Conservation (phyloP, 2,888 invertebrate genomes). For the Xylophagus ater region DNA sequence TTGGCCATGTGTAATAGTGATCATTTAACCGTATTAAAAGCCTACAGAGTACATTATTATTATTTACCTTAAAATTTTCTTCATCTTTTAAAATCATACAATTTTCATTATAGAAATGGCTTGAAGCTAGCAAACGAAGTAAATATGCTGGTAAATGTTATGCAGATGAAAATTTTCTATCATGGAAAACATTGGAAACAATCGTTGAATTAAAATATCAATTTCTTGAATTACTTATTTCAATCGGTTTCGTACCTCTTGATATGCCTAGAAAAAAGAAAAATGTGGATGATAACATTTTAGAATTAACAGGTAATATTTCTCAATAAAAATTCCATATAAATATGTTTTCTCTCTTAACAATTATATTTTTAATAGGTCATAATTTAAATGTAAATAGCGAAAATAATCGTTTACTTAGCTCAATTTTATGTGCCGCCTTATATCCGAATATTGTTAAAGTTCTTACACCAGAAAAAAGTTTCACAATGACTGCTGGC, state of each 20-base stretch:
- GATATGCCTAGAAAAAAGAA: slow-evolving; percentile 44
- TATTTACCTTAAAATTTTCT: background rate
- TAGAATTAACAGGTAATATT: slow-evolving; percentile 53
- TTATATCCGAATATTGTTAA: slow-evolving; percentile 87
- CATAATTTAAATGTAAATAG: slow-evolving; percentile 58
- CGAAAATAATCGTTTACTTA: slow-evolving; percentile 59
- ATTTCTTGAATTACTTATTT: slow-evolving; percentile 58
- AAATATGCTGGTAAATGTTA: slow-evolving; percentile 63
- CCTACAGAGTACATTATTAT: slow-evolving; percentile 54
- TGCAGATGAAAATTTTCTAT: slow-evolving; percentile 74
- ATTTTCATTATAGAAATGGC: slow-evolving; percentile 55
- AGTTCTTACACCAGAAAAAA: slow-evolving; percentile 64
- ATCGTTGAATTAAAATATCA: slow-evolving; percentile 80
- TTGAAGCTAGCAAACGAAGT: slow-evolving; percentile 55
- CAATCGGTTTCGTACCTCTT: slow-evolving; percentile 68
- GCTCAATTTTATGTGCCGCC: slow-evolving; percentile 82
- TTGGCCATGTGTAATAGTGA: slow-evolving; percentile 76
- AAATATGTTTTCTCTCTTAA: background rate
- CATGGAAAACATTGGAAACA: slow-evolving; percentile 68
- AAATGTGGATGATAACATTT: slow-evolving; percentile 49
- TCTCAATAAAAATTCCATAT: slow-evolving; percentile 2
- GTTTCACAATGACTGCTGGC: slow-evolving; percentile 57
- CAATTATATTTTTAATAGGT: slow-evolving; percentile 20
- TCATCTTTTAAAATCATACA: background rate
- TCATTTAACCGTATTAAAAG: slow-evolving; percentile 74